Percentiles rank a stretch among this genome's conserved stretches.
These are phyloP conservation scores for Drosophila sordidula DNA, from an alignment of 2,888 invertebrate species.

Conservation along the genomic window DNA sequence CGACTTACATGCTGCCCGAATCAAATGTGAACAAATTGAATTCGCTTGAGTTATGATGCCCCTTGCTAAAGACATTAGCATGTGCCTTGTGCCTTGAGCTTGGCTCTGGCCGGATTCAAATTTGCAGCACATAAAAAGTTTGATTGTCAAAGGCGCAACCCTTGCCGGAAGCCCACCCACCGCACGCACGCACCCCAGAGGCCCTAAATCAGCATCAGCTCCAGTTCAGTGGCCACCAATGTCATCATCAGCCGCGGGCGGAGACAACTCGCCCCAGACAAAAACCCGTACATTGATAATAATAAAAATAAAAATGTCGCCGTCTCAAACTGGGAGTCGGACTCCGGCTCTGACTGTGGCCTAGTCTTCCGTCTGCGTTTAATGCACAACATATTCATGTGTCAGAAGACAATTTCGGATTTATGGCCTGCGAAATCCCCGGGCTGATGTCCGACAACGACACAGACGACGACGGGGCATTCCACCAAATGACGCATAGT, in stretches of 20 bases:
- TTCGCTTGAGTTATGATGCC: constrained; percentile 60
- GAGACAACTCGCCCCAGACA: constrained; percentile 16
- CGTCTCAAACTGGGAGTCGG: constrained; percentile 49
- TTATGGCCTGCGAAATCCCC: constrained; percentile 78
- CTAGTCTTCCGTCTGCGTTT: constrained; percentile 60
- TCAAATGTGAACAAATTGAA: constrained; percentile 59
- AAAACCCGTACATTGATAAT: constrained; percentile 67
- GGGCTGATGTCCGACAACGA: constrained; percentile 42
- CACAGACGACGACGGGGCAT: constrained; percentile 6
- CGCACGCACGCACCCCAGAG: constrained; percentile 1
- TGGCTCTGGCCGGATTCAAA: constrained; percentile 25
- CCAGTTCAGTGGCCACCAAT: constrained; percentile 69
- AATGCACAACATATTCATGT: constrained; percentile 83
- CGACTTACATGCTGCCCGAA: constrained; percentile 13
- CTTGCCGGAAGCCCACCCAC: constrained; percentile 18
- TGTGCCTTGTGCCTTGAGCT: constrained; percentile 1
- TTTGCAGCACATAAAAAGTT: constrained; percentile 58
- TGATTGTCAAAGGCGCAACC: constrained; percentile 34
- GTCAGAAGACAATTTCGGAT: constrained; percentile 82
- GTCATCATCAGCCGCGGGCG: constrained; percentile 66
- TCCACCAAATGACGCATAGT: constrained; percentile 63
- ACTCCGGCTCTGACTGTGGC: constrained; percentile 33
- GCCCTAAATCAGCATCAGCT: constrained; percentile 60
- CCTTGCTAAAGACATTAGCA: constrained; percentile 53
- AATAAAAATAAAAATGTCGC: constrained; percentile 68